A percentile compares a stretch with the other conserved stretches of the same genome.
These are phyloP conservation scores for Corvus hawaiiensis DNA, from an alignment of 2,113 vertebrate genomes.

Conservation along the genomic window DNA sequence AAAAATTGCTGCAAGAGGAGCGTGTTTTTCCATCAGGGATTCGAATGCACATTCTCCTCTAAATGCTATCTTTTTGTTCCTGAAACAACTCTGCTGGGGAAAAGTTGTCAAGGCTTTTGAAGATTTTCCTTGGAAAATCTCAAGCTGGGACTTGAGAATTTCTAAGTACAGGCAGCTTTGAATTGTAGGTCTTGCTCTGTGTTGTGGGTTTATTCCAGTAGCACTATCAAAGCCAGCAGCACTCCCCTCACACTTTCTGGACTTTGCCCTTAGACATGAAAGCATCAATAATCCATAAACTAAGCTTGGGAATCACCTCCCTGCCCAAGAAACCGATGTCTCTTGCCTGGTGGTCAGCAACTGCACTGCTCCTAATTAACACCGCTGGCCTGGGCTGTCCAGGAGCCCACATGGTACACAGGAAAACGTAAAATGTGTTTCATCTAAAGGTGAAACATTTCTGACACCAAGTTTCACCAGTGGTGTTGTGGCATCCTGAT, in stretches of 20 bases:
- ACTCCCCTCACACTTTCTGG: not conserved
- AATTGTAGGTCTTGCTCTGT: not conserved
- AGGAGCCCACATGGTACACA: accelerated
- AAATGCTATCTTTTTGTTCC: not conserved
- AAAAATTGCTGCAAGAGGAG: not conserved
- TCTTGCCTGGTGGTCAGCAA: not conserved
- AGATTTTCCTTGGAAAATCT: not conserved
- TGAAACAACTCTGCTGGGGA: not conserved
- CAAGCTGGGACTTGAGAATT: not conserved
- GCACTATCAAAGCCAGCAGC: not conserved
- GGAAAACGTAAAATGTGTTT: not conserved
- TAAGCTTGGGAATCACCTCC: not conserved
- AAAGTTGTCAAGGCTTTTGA: not conserved
- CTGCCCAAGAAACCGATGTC: not conserved
- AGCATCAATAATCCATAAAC: not conserved
- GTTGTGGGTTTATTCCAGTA: not conserved
- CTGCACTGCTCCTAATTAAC: not conserved
- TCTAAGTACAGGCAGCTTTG: not conserved
- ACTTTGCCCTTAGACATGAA: not conserved
- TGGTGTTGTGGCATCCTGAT: accelerated
- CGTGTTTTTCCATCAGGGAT: not conserved
- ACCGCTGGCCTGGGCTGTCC: not conserved
- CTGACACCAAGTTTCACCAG: not conserved
- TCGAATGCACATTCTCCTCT: not conserved
- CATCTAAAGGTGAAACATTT: not conserved